These are phyloP conservation scores for Periphyllus acericola DNA, from an alignment of 2,888 invertebrate genomes.

Conservation along the genomic window DNA sequence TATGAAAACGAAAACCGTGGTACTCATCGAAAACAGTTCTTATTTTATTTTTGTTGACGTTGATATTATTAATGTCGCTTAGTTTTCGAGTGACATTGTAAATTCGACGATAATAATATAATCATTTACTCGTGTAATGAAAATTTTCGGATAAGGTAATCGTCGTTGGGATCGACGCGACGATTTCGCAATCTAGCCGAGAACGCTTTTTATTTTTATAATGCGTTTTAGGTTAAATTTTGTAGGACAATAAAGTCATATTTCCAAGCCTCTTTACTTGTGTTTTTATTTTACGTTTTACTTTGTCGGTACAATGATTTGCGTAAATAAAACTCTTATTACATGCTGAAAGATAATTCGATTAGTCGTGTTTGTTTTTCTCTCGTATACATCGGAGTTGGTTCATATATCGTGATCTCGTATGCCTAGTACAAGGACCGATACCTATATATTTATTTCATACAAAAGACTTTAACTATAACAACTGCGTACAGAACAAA, in stretches of 20 bases:
- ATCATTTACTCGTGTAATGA: not conserved
- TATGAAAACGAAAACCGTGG: not conserved
- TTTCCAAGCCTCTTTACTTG: not conserved
- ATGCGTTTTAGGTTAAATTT: conserved; percentile 12
- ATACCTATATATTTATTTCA: not conserved
- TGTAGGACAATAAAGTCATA: conserved; percentile 1
- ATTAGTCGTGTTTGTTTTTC: conserved; percentile 27
- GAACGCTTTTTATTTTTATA: not conserved
- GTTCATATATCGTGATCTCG: not conserved
- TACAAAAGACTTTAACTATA: not conserved
- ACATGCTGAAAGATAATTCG: conserved; percentile 5
- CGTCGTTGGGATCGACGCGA: not conserved
- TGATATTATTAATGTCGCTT: too few relatives aligned
- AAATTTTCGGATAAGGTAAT: not conserved
- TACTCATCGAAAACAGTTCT: not conserved
- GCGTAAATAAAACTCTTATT: conserved; percentile 19
- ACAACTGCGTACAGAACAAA: too few relatives aligned
- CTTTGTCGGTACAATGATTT: conserved; percentile 20
- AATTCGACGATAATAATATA: not conserved
- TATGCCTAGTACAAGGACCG: not conserved
- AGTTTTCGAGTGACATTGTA: not conserved
- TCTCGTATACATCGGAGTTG: not conserved
- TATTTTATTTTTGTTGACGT: not conserved
- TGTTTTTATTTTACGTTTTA: not conserved
- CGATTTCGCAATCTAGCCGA: conserved; percentile 14